A percentile compares a stretch with the other conserved stretches of the same genome.
These are phyloP conservation scores for Carterocephalus palaemon DNA, from an alignment of 2,888 invertebrate species.

Conservation along the genomic window DNA sequence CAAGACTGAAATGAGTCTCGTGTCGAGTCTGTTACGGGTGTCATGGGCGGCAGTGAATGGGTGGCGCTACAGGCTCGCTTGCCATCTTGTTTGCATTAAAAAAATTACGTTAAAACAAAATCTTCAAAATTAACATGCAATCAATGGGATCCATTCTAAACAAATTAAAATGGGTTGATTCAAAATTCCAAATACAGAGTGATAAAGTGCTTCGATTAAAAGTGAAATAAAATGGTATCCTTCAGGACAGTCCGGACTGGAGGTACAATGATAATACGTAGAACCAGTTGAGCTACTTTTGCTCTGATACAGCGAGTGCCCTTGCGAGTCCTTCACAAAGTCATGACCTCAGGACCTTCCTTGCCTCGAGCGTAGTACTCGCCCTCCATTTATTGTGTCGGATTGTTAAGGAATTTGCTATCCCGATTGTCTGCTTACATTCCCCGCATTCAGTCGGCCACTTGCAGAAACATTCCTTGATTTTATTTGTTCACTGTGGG, in stretches of 20 bases:
- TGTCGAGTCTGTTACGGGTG: too few relatives aligned
- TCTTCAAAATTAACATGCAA: too few relatives aligned
- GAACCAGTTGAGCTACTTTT: slow-evolving; percentile 20
- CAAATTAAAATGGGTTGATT: too few relatives aligned
- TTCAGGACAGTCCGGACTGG: neutral
- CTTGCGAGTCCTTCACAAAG: slow-evolving; percentile 69
- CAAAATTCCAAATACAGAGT: too few relatives aligned
- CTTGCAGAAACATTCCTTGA: neutral
- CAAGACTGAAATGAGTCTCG: too few relatives aligned
- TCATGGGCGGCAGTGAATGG: too few relatives aligned
- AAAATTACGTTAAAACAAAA: too few relatives aligned
- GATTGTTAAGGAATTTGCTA: slow-evolving; percentile 21
- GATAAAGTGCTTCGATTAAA: neutral
- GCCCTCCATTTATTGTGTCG: slow-evolving; percentile 19
- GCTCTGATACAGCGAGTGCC: slow-evolving; percentile 48
- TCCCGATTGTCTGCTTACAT: slow-evolving; percentile 18
- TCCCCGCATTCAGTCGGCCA: slow-evolving; percentile 1
- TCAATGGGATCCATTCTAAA: too few relatives aligned
- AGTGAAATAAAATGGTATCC: neutral
- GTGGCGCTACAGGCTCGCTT: too few relatives aligned
- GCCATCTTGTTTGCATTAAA: too few relatives aligned
- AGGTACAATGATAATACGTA: slow-evolving; percentile 10
- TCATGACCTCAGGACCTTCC: slow-evolving; percentile 72
- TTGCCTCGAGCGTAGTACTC: slow-evolving; percentile 50
- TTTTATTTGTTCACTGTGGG: neutral